Evolutionary conservation across 2,888 invertebrate species (phyloP), one percentile per base, ranked within the genome.

Genomic region (Crepidodera aurea): DNA sequence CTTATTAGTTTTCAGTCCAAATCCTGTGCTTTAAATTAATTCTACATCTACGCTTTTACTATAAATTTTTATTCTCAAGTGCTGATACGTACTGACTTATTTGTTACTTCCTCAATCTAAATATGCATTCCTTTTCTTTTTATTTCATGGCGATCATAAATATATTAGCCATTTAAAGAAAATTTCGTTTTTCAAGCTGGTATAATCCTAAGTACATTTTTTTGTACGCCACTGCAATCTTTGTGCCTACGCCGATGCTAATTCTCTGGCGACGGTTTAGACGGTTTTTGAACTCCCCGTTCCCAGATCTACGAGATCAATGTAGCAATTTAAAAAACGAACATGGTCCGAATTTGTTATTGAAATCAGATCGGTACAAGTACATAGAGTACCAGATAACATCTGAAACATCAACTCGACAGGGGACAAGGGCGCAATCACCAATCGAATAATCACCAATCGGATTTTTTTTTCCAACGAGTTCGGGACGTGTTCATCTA

Each of bases 321-420:
- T 68, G 69, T 64, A 67, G 70, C 71, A 70, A 72, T 72, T 72
- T 72, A 69, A 67, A 71, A 65, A 72, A 68, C 65, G 65, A 68
- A 76, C 77, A 77, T 70, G 75, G 73, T 68, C 75, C 75, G 76
- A 75, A 76, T 77, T 77, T 77, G 76, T 77, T 76, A 77, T 75
- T 76, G 77, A 76, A 76, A 76, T 76, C 77, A 74, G 76, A 73
- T 74, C 70, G 68, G 69, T 67, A 70, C 65, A 61, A 64, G 60
- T 67, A 63, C 68, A 69, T 69, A 69, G 68, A 53, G 67, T 62
- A 51, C 64, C 56, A 16, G 72, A 72, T 71, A 71, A 69, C 61
- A 72, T 72, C 72, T 67, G 57, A 58, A n/a, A 69, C 64, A 69
- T 61, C 64, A 62, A 60, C 61, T 53, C 53, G 51, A 54, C 57